Evolutionary conservation across 2,113 vertebrate genomes (phyloP).

Genomic region (Trichomycterus rosablanca): DNA sequence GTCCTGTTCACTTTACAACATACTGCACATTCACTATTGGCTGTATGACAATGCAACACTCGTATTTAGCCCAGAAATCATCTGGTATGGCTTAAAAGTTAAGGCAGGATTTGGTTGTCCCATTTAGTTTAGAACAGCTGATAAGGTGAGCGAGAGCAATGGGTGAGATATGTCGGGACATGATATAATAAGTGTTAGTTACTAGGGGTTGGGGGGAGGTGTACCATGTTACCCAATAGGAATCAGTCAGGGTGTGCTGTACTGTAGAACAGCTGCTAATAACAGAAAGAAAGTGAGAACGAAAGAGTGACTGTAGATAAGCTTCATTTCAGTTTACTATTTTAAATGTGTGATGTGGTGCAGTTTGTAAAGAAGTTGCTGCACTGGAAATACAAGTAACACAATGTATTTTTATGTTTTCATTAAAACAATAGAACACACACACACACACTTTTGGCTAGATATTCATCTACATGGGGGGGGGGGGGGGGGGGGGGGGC

Average conservation of each 20-base stretch:
- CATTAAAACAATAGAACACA: too few species aligned
- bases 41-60: neutral
- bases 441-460: too few species aligned
- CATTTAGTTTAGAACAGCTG: neutral
- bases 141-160: constrained; percentile 1
- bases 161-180: neutral
- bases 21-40: neutral
- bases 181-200: constrained; percentile 8
- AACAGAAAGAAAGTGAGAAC: neutral
- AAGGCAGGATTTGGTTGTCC: constrained; percentile 3
- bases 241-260: neutral
- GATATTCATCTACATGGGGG: too few species aligned
- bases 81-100: neutral
- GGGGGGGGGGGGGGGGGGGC: too few species aligned
- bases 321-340: neutral
- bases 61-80: neutral
- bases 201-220: constrained; percentile 16
- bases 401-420: too few species aligned
- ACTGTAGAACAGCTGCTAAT: neutral
- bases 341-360: neutral
- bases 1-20: neutral
- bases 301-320: neutral
- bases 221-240: constrained; percentile 24
- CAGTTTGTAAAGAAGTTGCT: too few species aligned
- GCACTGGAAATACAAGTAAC: neutral